Base-by-base conservation (phyloP, 2,113 vertebrate genomes). In the Cheirogaleus medius region DNA sequence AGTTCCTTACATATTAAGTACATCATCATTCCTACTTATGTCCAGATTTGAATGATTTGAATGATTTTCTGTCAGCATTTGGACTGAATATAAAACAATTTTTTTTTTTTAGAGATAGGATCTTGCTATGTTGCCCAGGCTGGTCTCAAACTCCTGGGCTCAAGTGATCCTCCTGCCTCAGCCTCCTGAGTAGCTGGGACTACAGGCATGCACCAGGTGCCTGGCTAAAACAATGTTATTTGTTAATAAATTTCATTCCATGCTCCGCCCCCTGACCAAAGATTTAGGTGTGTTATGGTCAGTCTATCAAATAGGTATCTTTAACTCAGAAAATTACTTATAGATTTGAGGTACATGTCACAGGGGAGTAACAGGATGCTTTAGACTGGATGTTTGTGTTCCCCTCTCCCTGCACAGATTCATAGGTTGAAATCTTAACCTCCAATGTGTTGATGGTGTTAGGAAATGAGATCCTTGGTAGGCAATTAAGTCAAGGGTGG, bases 21-120 rank as follows among this genome's bases (percentile, higher is more conserved):
- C 6, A 60, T 60, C 44, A 80, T 91, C 64, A 73, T 47, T 93
- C 21, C 32, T 92, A 56, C 10, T 74, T 64, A 44, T 44, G 37
- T 73, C 73, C 42, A 47, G 14, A 32, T 82, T 78, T 82, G 92
- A 83, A 86, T 64, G 44, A 49, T 76, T 73, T 95, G 47, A 90
- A 84, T 95, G 42, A 76, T 92, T 87, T 96, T 69, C 60, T 78
- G 63, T 92, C 83, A 74, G n/a, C 17, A 52, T 80, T 60, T 76
- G 56, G 63, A 27, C 47, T 87, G 44, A 34, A 64, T 86, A 83
- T 78, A 60, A 93, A 82, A 73, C 15, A 52, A 58, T 42, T 49
- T 52, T 29, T 80, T 76, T 27, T 29, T 63, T 63, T 63, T 63
- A 63, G 60, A 29, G 60, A 29, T 63, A 27, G 60, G 60, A 1